Percentiles rank a stretch among this genome's conserved stretches.
Conservation (phyloP, 2,797 vertebrate genomes). For the Phalloptychus januarius region DNA sequence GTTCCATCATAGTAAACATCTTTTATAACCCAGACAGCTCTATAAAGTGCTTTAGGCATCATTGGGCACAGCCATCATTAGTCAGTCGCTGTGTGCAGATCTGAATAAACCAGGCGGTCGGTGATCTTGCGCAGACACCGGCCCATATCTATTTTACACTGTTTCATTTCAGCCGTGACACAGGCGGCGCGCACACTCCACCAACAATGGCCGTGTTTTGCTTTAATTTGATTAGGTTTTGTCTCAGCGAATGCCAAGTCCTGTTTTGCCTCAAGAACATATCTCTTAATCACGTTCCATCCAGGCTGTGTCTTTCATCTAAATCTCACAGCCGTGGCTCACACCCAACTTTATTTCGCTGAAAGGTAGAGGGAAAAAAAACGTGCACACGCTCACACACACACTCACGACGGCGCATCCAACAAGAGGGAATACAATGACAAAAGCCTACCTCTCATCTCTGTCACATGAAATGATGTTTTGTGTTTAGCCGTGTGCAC, state of each 20-base stretch:
- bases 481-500: slow-evolving; percentile 75
- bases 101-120: slow-evolving; percentile 53
- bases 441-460: slow-evolving; percentile 77
- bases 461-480: slow-evolving; percentile 79
- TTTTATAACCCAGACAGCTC: slow-evolving; percentile 75
- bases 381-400: slow-evolving; percentile 2
- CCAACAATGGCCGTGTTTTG: slow-evolving; percentile 80
- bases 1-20: slow-evolving; percentile 78
- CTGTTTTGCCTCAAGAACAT: slow-evolving; percentile 84
- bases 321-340: slow-evolving; percentile 82
- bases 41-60: slow-evolving; percentile 78
- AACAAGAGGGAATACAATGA: slow-evolving; percentile 76
- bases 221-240: slow-evolving; percentile 87
- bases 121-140: slow-evolving; percentile 59
- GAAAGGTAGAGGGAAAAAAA: slow-evolving; percentile 69
- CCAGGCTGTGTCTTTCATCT: slow-evolving; percentile 82
- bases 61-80: slow-evolving; percentile 73
- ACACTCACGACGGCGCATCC: slow-evolving; percentile 42
- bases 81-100: slow-evolving; percentile 71
- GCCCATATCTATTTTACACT: slow-evolving; percentile 70
- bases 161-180: slow-evolving; percentile 76
- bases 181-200: slow-evolving; percentile 67
- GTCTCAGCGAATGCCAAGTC: slow-evolving; percentile 83
- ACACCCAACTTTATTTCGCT: slow-evolving; percentile 79
- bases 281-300: slow-evolving; percentile 85